Conservation (phyloP, 2,797 vertebrate species). For the Eleutherodactylus coqui region DNA sequence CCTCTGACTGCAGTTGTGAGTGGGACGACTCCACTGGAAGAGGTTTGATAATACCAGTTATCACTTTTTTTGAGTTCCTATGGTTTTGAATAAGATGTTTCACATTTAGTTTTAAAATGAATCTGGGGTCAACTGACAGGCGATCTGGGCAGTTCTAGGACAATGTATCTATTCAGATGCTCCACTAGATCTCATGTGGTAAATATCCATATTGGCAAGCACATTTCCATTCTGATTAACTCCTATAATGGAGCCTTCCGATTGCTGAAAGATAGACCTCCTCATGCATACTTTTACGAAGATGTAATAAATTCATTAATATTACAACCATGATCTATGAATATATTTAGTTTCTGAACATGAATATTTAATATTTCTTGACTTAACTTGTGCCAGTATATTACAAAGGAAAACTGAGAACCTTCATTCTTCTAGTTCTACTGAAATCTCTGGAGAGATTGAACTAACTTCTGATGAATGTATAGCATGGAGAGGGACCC, state of each 20-base stretch:
- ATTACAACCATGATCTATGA: not conserved
- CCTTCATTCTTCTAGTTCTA: not conserved
- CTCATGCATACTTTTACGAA: not conserved
- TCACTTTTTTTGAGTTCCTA: too few species aligned
- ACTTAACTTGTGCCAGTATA: conserved; percentile 13
- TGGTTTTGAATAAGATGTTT: too few species aligned
- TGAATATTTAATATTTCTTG: conserved; percentile 29
- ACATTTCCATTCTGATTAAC: not conserved
- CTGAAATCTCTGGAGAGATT: not conserved
- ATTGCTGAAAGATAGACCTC: not conserved
- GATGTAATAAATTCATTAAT: conserved; percentile 2
- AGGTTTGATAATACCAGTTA: too few species aligned
- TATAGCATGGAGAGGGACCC: conserved; percentile 14
- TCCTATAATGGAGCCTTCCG: not conserved
- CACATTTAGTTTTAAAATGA: too few species aligned
- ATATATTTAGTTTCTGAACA: not conserved
- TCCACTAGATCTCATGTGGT: not conserved
- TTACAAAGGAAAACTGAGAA: conserved; percentile 9
- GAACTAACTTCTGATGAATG: conserved; percentile 15
- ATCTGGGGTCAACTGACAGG: not conserved
- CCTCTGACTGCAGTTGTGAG: too few species aligned
- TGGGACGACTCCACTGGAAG: too few species aligned
- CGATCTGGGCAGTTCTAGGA: not conserved
- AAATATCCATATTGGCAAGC: not conserved
- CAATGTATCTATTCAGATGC: not conserved